These are phyloP conservation scores for Trichosurus vulpecula DNA, from an alignment of 2,797 vertebrate species.

Conservation along the genomic window DNA sequence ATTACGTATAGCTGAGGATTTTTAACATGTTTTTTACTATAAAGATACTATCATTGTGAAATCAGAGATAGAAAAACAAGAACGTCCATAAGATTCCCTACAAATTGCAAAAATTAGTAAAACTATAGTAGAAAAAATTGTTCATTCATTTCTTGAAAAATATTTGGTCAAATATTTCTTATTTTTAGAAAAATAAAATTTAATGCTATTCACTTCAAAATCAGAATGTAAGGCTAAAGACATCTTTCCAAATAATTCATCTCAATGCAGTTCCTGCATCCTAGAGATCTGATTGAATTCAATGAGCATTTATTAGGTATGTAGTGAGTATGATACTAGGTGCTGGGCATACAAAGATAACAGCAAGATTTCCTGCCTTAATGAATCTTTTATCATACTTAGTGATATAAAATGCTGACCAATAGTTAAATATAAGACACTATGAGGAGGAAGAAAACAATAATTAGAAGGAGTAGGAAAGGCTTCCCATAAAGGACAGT, in stretches of 20 bases:
- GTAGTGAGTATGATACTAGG: neutral
- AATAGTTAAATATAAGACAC: neutral
- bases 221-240: slow-evolving; percentile 4
- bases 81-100: neutral
- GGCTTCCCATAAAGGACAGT: neutral
- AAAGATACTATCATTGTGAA: neutral
- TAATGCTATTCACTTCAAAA: slow-evolving; percentile 4
- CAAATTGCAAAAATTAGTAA: slow-evolving; percentile 1
- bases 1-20: neutral
- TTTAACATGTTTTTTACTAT: neutral
- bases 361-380: neutral
- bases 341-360: neutral
- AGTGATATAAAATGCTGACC: neutral
- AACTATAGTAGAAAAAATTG: slow-evolving; percentile 29
- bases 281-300: neutral
- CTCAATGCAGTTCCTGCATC: neutral
- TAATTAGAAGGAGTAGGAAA: slow-evolving; percentile 6
- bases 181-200: slow-evolving; percentile 29
- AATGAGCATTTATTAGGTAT: neutral
- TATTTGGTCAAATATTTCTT: slow-evolving; percentile 33
- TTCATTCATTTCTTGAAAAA: neutral
- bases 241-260: neutral
- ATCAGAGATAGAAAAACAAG: slow-evolving; percentile 1
- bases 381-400: neutral
- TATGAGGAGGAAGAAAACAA: neutral